Percentiles rank a stretch among this genome's conserved stretches.
Evolutionary conservation across 2,888 invertebrate species (phyloP).

Genomic region (Notocelia uddmanniana): DNA sequence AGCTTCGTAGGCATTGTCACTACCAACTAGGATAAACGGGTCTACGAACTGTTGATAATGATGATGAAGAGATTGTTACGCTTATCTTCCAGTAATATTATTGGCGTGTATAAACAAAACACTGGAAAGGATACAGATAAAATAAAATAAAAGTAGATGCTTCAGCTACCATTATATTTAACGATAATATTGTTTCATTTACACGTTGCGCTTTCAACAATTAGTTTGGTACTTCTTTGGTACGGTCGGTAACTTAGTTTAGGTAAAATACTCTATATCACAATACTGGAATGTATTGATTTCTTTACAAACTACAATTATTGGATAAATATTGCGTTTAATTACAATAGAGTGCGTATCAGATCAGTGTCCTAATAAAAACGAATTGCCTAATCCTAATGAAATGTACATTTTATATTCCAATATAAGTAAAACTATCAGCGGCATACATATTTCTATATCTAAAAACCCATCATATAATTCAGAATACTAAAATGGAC

Average conservation of each 20-base stretch:
- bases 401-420: constrained; percentile 27
- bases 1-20: too few species aligned
- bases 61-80: too few species aligned
- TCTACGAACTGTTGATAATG: too few species aligned
- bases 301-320: constrained; percentile 45
- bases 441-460: constrained; percentile 23
- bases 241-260: constrained; percentile 51
- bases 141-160: constrained; percentile 57
- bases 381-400: constrained; percentile 22
- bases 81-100: not conserved
- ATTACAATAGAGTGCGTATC: constrained; percentile 23
- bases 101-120: not conserved
- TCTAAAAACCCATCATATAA: constrained; percentile 20
- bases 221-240: constrained; percentile 54
- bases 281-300: constrained; percentile 46
- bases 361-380: constrained; percentile 28
- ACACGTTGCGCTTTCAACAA: constrained; percentile 52
- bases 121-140: constrained; percentile 12
- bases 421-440: constrained; percentile 8
- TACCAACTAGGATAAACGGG: too few species aligned
- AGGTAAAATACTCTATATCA: constrained; percentile 34
- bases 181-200: constrained; percentile 52
- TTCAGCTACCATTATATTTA: constrained; percentile 65
- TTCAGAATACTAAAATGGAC: constrained; percentile 35
- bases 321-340: constrained; percentile 3